A percentile compares a stretch with the other conserved stretches of the same genome.
These are phyloP conservation scores for Peromyscus aztecus DNA, from an alignment of 2,797 vertebrate species.

Conservation along the genomic window DNA sequence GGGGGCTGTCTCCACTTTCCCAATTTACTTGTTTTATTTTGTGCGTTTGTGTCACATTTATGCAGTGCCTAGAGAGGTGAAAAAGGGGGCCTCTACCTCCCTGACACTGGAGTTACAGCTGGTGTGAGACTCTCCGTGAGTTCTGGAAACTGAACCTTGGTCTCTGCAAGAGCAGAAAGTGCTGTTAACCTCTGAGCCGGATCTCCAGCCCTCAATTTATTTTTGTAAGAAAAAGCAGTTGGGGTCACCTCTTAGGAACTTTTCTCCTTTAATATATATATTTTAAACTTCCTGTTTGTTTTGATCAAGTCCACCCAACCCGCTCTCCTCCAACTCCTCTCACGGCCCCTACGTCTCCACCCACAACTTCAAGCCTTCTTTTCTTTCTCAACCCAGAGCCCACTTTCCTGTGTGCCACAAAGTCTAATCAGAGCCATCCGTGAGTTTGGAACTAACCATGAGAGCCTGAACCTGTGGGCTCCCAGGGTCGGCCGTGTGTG, in stretches of 20 bases:
- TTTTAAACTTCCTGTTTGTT: neutral
- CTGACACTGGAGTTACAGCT: neutral
- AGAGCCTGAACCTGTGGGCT: neutral
- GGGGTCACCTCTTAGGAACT: neutral
- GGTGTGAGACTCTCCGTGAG: too few relatives aligned
- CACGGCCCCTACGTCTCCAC: neutral
- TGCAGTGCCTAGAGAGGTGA: neutral
- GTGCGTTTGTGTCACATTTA: neutral
- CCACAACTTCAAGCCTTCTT: neutral
- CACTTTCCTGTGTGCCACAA: neutral
- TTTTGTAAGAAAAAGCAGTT: neutral
- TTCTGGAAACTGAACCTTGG: neutral
- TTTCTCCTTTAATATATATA: neutral
- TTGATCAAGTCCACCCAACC: neutral
- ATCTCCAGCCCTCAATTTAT: neutral
- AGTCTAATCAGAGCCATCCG: neutral
- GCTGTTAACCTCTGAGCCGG: neutral
- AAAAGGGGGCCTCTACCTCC: neutral
- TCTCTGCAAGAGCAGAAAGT: neutral
- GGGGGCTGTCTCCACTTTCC: neutral
- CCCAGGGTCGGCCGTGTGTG: neutral
- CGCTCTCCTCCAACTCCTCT: neutral
- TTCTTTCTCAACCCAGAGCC: neutral
- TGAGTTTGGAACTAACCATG: neutral
- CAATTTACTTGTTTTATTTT: slow-evolving; percentile 5